These are phyloP conservation scores for Tiphia femorata DNA, from an alignment of 2,888 invertebrate species.

Conservation along the genomic window DNA sequence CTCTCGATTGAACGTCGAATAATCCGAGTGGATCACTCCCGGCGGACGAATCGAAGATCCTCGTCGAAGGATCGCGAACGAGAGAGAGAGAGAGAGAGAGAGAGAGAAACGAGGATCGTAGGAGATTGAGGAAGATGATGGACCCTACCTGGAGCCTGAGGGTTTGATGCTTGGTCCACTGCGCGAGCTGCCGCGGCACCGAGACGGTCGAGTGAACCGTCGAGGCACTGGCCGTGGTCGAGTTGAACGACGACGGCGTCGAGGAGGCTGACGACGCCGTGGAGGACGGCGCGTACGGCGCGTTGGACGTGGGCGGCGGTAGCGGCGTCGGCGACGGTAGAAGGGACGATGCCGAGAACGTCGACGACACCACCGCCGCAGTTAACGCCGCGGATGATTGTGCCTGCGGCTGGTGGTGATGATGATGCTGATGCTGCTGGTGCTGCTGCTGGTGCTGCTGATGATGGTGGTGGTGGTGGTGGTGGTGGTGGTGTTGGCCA, in stretches of 20 bases:
- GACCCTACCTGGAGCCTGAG: conserved; percentile 62
- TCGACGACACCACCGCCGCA: conserved; percentile 42
- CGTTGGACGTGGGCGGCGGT: conserved; percentile 4
- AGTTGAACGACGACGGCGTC: conserved; percentile 35
- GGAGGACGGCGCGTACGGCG: conserved; percentile 17
- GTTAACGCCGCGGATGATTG: conserved; percentile 39
- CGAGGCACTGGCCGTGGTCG: conserved; percentile 39
- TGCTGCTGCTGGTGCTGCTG: conserved; percentile 25
- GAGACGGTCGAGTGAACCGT: conserved; percentile 49
- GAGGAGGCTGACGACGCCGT: conserved; percentile 34
- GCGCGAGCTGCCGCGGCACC: conserved; percentile 59
- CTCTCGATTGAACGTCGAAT: no score
- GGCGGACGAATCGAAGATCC: not conserved
- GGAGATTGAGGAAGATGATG: not conserved
- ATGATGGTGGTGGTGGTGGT: conserved; percentile 16
- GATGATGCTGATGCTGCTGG: conserved; percentile 19
- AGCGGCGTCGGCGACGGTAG: not conserved
- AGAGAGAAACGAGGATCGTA: not conserved
- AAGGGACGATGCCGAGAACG: conserved; percentile 7
- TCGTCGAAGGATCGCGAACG: not conserved
- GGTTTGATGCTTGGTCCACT: conserved; percentile 66
- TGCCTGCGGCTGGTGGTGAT: conserved; percentile 30
- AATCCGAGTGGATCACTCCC: not conserved
- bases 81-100: not conserved
- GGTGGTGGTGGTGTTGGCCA: conserved; percentile 41